Conservation (phyloP, 2,797 vertebrate genomes). For the Sarcoramphus papa region DNA sequence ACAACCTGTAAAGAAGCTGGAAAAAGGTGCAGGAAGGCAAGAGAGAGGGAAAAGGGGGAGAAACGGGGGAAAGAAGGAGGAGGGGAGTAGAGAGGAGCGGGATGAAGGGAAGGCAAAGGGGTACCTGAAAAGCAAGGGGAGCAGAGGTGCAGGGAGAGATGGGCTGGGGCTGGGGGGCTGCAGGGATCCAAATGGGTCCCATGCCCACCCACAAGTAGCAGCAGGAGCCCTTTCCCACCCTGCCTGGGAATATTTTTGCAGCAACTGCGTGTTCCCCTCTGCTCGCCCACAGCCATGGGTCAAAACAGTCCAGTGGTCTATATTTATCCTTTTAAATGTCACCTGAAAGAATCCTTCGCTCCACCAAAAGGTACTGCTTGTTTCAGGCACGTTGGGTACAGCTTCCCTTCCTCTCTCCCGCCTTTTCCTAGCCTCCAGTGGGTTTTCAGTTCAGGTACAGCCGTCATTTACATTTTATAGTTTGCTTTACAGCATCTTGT, state of each 20-base stretch:
- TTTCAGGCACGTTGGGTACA: background rate
- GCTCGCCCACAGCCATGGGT: background rate
- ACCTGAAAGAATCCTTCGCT: fast-evolving
- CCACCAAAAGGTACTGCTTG: background rate
- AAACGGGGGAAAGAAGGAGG: background rate
- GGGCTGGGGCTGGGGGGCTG: background rate
- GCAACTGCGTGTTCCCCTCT: fast-evolving
- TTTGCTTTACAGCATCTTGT: conserved; percentile 57
- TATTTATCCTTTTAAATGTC: background rate
- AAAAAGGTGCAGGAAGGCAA: background rate
- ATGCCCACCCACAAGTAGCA: background rate
- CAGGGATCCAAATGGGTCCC: background rate
- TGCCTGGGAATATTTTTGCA: background rate
- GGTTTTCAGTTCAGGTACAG: conserved; percentile 1
- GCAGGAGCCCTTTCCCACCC: background rate
- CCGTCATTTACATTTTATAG: conserved; percentile 33
- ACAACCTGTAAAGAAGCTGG: background rate
- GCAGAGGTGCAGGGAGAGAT: background rate
- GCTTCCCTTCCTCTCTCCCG: background rate
- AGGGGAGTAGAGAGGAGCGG: background rate
- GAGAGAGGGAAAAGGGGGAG: background rate
- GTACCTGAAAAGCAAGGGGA: background rate
- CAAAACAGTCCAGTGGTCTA: background rate
- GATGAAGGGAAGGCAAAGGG: background rate
- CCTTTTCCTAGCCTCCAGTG: background rate